Conservation (phyloP, 92 coral and sea anemone genomes). For the Diadumene lineata region DNA sequence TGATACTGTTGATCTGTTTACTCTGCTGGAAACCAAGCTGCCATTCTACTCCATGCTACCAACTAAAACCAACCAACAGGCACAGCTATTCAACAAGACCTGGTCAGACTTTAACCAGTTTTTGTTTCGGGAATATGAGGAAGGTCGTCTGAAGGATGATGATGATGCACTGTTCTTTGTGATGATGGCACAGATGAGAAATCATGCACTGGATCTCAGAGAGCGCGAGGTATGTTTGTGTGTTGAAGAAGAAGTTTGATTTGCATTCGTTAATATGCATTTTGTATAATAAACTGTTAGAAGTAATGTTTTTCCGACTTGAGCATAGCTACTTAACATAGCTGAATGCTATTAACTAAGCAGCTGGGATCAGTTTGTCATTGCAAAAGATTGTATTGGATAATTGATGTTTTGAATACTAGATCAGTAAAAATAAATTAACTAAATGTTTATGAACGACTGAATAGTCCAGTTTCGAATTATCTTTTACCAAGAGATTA, state of each 20-base stretch:
- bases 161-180: conserved; percentile 75
- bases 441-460: too few species aligned
- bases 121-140: conserved; percentile 77
- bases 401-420: too few species aligned
- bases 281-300: too few species aligned
- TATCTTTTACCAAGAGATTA: too few species aligned
- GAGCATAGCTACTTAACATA: too few species aligned
- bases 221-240: conserved; percentile 74
- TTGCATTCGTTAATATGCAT: too few species aligned
- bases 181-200: conserved; percentile 76
- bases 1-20: conserved; percentile 55
- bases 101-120: conserved; percentile 72
- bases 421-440: too few species aligned
- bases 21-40: conserved; percentile 62
- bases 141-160: conserved; percentile 61
- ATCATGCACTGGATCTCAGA: conserved; percentile 63
- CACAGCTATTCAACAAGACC: conserved; percentile 56
- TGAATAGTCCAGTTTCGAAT: too few species aligned
- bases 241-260: background rate
- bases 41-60: conserved; percentile 82
- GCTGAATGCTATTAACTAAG: too few species aligned
- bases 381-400: too few species aligned
- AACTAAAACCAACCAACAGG: conserved; percentile 57
- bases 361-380: too few species aligned
- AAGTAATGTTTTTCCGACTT: too few species aligned